Evolutionary conservation across 2,888 invertebrate species (phyloP).

Genomic region (Agonopterix heracliana): DNA sequence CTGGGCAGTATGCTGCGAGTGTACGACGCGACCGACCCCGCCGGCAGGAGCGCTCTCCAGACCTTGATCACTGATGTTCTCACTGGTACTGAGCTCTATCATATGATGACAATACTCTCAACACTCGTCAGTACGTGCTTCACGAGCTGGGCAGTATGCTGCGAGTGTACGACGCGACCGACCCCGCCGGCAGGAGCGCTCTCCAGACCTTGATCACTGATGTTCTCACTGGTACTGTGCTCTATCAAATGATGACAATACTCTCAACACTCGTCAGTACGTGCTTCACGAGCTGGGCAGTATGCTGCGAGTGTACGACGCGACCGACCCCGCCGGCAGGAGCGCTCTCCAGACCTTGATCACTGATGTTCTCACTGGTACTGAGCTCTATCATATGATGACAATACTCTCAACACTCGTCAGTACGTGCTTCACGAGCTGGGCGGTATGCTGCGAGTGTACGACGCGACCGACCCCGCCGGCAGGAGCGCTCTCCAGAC

Average conservation of each 20-base stretch:
- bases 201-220: constrained; percentile 53
- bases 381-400: too few relatives aligned
- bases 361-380: constrained; percentile 55
- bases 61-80: too few relatives aligned
- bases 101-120: too few relatives aligned
- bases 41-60: too few relatives aligned
- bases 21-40: too few relatives aligned
- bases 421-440: too few relatives aligned
- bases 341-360: constrained; percentile 49
- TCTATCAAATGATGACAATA: too few relatives aligned
- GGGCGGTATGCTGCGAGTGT: too few relatives aligned
- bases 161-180: constrained; percentile 74
- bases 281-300: constrained; percentile 41
- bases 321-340: constrained; percentile 74
- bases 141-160: constrained; percentile 64
- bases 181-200: constrained; percentile 67
- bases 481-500: constrained; percentile 55
- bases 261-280: too few relatives aligned
- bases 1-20: constrained; percentile 51
- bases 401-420: too few relatives aligned
- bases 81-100: too few relatives aligned
- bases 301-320: constrained; percentile 74
- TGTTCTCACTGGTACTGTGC: constrained; percentile 55
- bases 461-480: constrained; percentile 77
- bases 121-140: too few relatives aligned